Conservation (phyloP, 2,888 invertebrate species). For the Crepidodera aurea region DNA sequence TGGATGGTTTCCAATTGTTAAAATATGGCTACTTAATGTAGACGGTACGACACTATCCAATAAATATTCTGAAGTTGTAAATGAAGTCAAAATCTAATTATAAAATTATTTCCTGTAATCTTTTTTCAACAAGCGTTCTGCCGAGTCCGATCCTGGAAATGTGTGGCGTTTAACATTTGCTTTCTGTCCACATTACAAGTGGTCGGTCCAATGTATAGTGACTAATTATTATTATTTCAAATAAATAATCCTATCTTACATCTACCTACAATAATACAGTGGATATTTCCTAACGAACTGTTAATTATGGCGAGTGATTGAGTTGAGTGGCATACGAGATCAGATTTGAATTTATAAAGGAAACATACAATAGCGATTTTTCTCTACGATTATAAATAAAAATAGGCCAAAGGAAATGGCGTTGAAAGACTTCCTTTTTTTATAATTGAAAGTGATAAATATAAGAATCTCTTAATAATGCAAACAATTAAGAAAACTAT, state of each 20-base stretch:
- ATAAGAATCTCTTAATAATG: neutral
- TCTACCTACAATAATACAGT: conserved; percentile 23
- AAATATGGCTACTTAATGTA: too few species aligned
- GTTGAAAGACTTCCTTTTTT: conserved; percentile 18
- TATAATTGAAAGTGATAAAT: conserved; percentile 3
- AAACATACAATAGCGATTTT: conserved; percentile 24
- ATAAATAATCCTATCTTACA: conserved; percentile 20
- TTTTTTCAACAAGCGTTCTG: too few species aligned
- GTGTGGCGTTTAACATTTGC: neutral
- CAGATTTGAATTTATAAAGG: conserved; percentile 25
- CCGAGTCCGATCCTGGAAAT: neutral
- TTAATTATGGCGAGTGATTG: conserved; percentile 22
- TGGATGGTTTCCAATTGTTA: too few species aligned
- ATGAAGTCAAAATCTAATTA: too few species aligned
- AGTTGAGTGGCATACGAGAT: conserved; percentile 27
- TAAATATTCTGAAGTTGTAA: too few species aligned
- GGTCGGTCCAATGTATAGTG: neutral
- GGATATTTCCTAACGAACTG: conserved; percentile 25
- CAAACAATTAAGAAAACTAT: neutral
- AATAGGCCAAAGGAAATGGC: conserved; percentile 24
- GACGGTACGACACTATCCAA: too few species aligned
- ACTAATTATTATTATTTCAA: conserved; percentile 25
- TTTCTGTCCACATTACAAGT: neutral
- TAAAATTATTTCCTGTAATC: too few species aligned
- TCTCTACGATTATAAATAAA: conserved; percentile 20